These are phyloP conservation scores for Pseudois nayaur DNA, from an alignment of 2,113 vertebrate genomes.

Conservation along the genomic window DNA sequence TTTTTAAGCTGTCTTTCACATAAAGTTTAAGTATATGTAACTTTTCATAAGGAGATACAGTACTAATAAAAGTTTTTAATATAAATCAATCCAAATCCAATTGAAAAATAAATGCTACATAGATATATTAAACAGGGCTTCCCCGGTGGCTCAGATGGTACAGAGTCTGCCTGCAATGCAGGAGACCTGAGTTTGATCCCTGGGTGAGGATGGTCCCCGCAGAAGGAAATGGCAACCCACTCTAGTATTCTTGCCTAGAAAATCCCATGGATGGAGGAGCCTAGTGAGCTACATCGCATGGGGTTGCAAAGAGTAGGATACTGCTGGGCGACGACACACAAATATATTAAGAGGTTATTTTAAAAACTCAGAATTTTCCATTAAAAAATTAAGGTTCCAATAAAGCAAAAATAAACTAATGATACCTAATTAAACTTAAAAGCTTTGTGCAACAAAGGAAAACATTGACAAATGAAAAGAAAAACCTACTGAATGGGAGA, in stretches of 20 bases:
- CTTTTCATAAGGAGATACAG: background rate
- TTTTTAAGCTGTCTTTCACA: background rate
- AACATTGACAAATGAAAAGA: background rate
- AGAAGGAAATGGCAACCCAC: background rate
- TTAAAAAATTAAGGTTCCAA: background rate
- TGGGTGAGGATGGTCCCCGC: background rate
- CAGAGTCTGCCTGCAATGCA: background rate
- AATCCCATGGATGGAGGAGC: background rate
- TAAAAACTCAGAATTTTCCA: background rate
- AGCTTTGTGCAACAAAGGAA: background rate
- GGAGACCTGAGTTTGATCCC: background rate
- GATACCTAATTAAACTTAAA: background rate
- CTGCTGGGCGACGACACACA: rapidly evolving
- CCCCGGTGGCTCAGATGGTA: background rate
- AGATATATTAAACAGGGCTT: background rate
- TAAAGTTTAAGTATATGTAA: background rate
- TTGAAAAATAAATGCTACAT: background rate
- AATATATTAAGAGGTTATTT: background rate
- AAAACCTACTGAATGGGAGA: background rate
- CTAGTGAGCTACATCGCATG: background rate
- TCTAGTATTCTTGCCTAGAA: background rate
- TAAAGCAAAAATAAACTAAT: background rate
- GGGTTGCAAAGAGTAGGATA: background rate
- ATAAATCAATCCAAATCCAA: background rate
- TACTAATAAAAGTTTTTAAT: background rate